These are phyloP conservation scores for Calliphora vicina DNA, from an alignment of 1,140 invertebrate genomes.

Conservation along the genomic window DNA sequence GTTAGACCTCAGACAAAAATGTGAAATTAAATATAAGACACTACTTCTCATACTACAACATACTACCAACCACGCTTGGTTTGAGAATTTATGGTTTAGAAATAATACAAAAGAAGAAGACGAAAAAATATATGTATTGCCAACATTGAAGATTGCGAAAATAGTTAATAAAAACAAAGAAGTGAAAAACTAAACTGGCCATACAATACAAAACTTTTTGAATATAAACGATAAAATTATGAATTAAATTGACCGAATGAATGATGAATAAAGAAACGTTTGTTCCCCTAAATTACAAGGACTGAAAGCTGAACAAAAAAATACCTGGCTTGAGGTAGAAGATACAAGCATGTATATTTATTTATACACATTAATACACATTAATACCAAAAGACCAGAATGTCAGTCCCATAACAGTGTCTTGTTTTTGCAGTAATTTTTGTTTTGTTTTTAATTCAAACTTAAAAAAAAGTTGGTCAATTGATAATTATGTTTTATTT, in stretches of 20 bases:
- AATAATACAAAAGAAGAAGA: background rate
- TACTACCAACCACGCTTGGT: background rate
- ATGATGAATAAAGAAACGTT: background rate
- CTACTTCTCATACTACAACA: background rate
- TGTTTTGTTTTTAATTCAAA: too few relatives aligned
- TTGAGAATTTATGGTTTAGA: background rate
- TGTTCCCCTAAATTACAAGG: background rate
- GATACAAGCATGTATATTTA: too few relatives aligned
- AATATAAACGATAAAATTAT: background rate
- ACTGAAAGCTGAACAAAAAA: background rate
- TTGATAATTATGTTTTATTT: too few relatives aligned
- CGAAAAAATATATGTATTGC: background rate
- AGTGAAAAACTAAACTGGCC: background rate
- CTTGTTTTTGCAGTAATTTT: too few relatives aligned
- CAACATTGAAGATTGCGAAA: background rate
- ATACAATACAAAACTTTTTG: background rate
- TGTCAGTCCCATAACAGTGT: too few relatives aligned
- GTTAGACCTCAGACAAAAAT: background rate
- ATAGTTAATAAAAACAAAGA: background rate
- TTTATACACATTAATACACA: too few relatives aligned
- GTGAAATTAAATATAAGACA: background rate
- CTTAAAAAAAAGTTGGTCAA: too few relatives aligned
- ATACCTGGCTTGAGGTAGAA: background rate
- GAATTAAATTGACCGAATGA: slow-evolving; percentile 13
- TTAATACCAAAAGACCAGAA: too few relatives aligned